phyloP scores from a whole-genome alignment of 2,797 vertebrate species.

The Menidia menidia region DNA sequence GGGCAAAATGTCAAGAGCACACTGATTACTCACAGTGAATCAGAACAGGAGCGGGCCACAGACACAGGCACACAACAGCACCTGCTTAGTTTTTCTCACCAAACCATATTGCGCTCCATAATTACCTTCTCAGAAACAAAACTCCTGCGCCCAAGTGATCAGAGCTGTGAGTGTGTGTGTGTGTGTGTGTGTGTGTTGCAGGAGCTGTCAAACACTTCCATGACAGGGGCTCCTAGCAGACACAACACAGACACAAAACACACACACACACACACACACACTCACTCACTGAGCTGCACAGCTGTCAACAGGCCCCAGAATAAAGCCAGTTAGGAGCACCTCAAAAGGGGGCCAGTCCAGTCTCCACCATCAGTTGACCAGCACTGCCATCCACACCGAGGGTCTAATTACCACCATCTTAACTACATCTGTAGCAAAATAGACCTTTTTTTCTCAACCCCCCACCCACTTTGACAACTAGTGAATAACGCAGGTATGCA shows the following conservation, averaged over 20 bases:
- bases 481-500: constrained; percentile 32
- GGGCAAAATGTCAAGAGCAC: constrained; percentile 56
- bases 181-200: constrained; percentile 5
- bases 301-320: constrained; percentile 27
- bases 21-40: constrained; percentile 25
- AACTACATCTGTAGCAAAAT: constrained; percentile 49
- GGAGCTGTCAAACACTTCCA: constrained; percentile 30
- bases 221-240: constrained; percentile 25
- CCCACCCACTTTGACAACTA: constrained; percentile 15
- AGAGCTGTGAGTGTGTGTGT: constrained; percentile 1
- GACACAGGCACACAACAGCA: constrained; percentile 29
- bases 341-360: neutral
- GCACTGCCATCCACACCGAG: constrained; percentile 1
- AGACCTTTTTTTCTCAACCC: constrained; percentile 31
- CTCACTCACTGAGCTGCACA: neutral
- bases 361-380: constrained; percentile 13
- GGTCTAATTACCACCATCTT: constrained; percentile 40
- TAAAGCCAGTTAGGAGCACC: constrained; percentile 12
- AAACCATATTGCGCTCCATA: constrained; percentile 19
- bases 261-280: neutral
- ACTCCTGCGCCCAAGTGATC: constrained; percentile 39
- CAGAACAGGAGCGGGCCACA: constrained; percentile 24
- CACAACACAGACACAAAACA: neutral
- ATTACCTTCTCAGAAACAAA: constrained; percentile 45
- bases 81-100: constrained; percentile 29